Evolutionary conservation across 2,113 vertebrate genomes (phyloP).

Genomic region (Ondatra zibethicus): DNA sequence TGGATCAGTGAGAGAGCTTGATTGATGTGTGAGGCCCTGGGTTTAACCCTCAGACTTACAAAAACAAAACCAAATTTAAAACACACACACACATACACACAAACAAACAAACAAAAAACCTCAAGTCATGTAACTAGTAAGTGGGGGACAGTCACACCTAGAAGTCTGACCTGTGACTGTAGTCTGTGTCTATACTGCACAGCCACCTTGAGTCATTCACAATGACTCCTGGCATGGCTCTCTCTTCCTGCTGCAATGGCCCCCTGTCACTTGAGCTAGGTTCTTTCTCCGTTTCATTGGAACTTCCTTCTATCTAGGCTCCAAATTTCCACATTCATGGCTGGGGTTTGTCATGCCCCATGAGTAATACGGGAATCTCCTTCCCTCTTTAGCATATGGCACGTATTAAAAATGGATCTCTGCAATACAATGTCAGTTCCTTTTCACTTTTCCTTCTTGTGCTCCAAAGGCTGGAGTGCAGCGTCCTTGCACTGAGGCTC

Average conservation of each 20-base stretch:
- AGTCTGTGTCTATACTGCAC: background rate
- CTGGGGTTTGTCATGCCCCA: too few species aligned
- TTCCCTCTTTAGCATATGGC: background rate
- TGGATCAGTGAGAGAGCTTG: background rate
- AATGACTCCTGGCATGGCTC: background rate
- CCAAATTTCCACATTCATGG: background rate
- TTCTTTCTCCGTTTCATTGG: background rate
- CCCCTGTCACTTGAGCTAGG: background rate
- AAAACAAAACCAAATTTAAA: background rate
- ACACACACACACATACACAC: background rate
- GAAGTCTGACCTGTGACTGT: background rate
- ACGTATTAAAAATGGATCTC: background rate
- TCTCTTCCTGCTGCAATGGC: background rate
- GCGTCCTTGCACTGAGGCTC: background rate
- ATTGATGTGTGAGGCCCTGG: background rate
- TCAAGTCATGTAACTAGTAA: background rate
- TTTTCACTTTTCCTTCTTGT: background rate
- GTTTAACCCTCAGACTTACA: background rate
- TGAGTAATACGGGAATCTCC: background rate
- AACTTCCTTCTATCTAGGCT: background rate
- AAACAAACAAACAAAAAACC: too few species aligned
- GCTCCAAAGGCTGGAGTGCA: background rate
- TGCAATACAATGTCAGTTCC: background rate
- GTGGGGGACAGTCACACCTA: background rate
- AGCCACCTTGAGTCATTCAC: background rate